These are phyloP conservation scores for Eublepharis macularius DNA, from an alignment of 2,113 vertebrate genomes.

Conservation along the genomic window DNA sequence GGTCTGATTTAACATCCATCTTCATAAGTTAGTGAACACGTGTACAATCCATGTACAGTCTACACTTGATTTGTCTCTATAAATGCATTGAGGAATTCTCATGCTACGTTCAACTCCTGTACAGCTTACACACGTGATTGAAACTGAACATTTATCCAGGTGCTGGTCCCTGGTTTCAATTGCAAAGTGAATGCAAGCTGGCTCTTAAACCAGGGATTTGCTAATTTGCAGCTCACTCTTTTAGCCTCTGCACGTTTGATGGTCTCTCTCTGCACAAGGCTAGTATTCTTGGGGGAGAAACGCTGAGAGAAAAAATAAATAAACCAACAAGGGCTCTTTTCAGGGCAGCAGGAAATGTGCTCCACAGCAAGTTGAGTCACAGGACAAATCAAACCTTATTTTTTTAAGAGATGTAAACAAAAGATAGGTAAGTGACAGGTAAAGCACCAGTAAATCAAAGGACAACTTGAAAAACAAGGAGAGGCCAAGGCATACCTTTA, in stretches of 20 bases:
- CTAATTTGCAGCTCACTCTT: background rate
- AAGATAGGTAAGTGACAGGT: conserved; percentile 2
- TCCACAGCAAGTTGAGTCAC: background rate
- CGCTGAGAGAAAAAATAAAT: background rate
- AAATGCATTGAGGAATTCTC: too few relatives aligned
- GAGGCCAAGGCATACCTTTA: background rate
- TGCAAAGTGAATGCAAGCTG: too few relatives aligned
- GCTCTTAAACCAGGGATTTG: background rate
- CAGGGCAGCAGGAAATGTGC: too few relatives aligned
- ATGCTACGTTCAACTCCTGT: too few relatives aligned
- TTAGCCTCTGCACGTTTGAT: background rate
- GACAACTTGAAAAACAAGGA: background rate
- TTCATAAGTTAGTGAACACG: too few relatives aligned
- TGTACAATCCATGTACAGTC: too few relatives aligned
- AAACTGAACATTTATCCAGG: too few relatives aligned
- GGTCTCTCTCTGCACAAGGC: background rate
- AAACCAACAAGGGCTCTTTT: background rate
- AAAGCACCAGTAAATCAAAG: conserved; percentile 11
- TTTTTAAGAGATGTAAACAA: conserved; percentile 6
- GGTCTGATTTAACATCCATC: too few relatives aligned
- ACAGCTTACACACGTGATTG: too few relatives aligned
- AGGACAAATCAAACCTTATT: background rate
- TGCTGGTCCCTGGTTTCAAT: too few relatives aligned
- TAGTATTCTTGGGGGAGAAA: background rate
- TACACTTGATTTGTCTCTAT: too few relatives aligned